Evolutionary conservation across 2,113 vertebrate genomes (phyloP), one percentile per base, ranked within the genome.

Genomic region (Vulpes ferrilata): DNA sequence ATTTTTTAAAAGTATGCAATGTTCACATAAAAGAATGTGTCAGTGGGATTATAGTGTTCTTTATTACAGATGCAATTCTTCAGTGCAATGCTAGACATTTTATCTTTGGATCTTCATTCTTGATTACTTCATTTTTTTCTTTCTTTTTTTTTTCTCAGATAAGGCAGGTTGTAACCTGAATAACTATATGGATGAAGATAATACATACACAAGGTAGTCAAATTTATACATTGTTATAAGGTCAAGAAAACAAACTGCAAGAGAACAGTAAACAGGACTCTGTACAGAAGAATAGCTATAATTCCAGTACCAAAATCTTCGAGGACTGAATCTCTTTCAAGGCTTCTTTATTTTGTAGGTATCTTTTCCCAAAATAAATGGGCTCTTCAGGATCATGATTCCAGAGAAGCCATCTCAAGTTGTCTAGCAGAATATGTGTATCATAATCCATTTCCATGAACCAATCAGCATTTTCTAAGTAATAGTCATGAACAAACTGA

Each of bases 391-490:
- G 94, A 84, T 97, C 98, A 76, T 98, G 98, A 57, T 98, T 98
- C 51, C 98, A 99, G 95, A 99, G 92, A 60, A 98, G 95, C 97
- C 98, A 98, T 23, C 98, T 98, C 62, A 99, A 98, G 91, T 99
- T 99, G 93, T 99, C 99, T 80, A 99, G 23, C 4, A 99, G 83
- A 59, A 99, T 98, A 3, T 98, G 99, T 0, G 98, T 99, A 97
- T 99, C 99, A 51, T 99, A 99, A 1, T 99, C 99, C 7, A 99
- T 99, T 97, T 99, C 99, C 95, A 99, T 98, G 97, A 99, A 99
- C 99, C 99, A 99, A 97, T 99, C 98, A 2, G 98, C 98, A 48
- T 99, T 98, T 27, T 99, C 98, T 94, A 99, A 97, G 97, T 99
- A 99, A 98, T 99, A 96, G 48, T 99, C 97, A 97, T 99, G 64